These are phyloP conservation scores for Crotophaga sulcirostris DNA, from an alignment of 2,113 vertebrate species.

Conservation along the genomic window DNA sequence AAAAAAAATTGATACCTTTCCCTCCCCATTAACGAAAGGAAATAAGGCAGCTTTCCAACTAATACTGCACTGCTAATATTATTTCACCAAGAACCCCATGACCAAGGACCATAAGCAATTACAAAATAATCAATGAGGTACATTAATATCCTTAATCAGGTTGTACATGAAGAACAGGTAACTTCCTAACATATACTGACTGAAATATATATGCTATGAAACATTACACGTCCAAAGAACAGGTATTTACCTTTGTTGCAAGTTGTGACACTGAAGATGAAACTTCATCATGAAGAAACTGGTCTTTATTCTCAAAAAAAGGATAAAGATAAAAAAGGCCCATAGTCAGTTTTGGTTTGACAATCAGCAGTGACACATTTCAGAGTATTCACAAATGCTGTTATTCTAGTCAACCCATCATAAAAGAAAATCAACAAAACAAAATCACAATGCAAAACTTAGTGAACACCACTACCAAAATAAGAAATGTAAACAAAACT, in stretches of 20 bases:
- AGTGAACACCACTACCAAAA: not conserved
- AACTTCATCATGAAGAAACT: constrained; percentile 67
- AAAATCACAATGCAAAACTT: not conserved
- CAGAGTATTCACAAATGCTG: not conserved
- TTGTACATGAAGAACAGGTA: not conserved
- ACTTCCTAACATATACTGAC: not conserved
- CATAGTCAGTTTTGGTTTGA: constrained; percentile 21
- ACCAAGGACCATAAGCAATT: not conserved
- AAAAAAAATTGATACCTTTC: not conserved
- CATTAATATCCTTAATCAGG: not conserved
- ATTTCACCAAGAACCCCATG: not conserved
- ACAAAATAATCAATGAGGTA: not conserved
- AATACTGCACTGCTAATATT: not conserved
- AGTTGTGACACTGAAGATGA: constrained; percentile 71
- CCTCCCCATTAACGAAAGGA: not conserved
- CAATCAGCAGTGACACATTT: constrained; percentile 7
- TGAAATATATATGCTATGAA: not conserved
- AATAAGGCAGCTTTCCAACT: not conserved
- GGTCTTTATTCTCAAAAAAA: constrained; percentile 68
- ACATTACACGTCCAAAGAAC: constrained; percentile 14
- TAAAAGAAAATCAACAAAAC: not conserved
- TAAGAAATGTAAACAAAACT: not conserved
- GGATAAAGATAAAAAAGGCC: constrained; percentile 38
- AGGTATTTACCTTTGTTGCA: constrained; percentile 70
- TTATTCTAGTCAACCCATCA: not conserved